Percentiles rank a stretch among this genome's conserved stretches.
Evolutionary conservation across 2,888 invertebrate genomes (phyloP).

Genomic region (Epinotia brunnichana): DNA sequence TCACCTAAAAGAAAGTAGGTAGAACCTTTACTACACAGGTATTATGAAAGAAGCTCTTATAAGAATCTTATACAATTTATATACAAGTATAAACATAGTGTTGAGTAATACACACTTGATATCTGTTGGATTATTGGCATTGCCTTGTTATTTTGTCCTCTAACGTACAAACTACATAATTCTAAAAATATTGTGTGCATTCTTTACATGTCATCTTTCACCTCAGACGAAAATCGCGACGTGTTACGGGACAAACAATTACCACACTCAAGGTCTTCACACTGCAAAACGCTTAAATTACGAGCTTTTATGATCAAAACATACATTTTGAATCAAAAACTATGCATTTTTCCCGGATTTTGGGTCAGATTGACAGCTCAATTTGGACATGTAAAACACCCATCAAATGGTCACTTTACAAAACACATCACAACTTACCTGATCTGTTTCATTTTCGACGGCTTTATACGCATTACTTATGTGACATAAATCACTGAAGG

Average conservation of each 20-base stretch:
- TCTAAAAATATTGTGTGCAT: constrained; percentile 82
- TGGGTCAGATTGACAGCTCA: constrained; percentile 79
- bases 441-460: constrained; percentile 81
- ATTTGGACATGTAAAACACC: constrained; percentile 76
- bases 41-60: constrained; percentile 53
- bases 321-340: constrained; percentile 60
- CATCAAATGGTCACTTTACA: constrained; percentile 68
- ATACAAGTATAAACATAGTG: constrained; percentile 49
- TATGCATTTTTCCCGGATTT: constrained; percentile 71
- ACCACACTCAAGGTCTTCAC: constrained; percentile 21
- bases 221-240: constrained; percentile 53
- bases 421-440: constrained; percentile 71
- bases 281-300: constrained; percentile 46
- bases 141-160: constrained; percentile 76
- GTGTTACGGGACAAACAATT: constrained; percentile 38
- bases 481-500: constrained; percentile 84
- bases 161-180: constrained; percentile 76
- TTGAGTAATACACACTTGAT: constrained; percentile 53
- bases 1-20: constrained; percentile 65
- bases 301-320: constrained; percentile 47
- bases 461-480: constrained; percentile 81
- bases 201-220: constrained; percentile 76
- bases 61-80: constrained; percentile 52
- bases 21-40: constrained; percentile 51
- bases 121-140: constrained; percentile 56